Percentiles rank a stretch among this genome's conserved stretches.
These are phyloP conservation scores for Stegophylla sp. DNA, from an alignment of 2,888 invertebrate species.

Conservation along the genomic window DNA sequence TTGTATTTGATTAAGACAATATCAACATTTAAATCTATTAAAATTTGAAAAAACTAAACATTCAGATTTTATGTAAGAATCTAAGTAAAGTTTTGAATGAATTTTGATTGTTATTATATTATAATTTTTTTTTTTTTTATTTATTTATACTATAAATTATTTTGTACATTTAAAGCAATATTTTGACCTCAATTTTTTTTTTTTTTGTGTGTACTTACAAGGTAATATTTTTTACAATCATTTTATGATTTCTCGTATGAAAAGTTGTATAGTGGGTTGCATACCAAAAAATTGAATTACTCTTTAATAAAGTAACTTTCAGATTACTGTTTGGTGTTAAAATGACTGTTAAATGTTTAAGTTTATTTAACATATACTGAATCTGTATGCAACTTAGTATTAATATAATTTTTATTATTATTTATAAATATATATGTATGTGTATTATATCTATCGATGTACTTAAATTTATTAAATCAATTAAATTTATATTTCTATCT, in stretches of 20 bases:
- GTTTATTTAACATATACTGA: not conserved
- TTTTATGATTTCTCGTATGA: not conserved
- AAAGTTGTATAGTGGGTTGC: too few species aligned
- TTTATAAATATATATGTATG: not conserved
- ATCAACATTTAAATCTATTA: conserved; percentile 25
- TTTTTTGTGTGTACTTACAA: conserved; percentile 13
- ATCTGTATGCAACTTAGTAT: conserved; percentile 10
- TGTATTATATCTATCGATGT: conserved; percentile 14
- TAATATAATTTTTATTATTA: conserved; percentile 15
- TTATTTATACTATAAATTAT: conserved; percentile 32
- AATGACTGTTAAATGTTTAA: too few species aligned
- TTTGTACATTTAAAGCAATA: not conserved
- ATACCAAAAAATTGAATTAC: too few species aligned
- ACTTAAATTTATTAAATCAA: conserved; percentile 13
- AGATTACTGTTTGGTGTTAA: too few species aligned
- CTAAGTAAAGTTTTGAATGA: not conserved
- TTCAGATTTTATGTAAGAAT: not conserved
- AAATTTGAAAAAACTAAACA: conserved; percentile 19
- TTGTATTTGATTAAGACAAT: conserved; percentile 24
- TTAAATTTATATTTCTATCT: conserved; percentile 34
- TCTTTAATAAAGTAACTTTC: too few species aligned
- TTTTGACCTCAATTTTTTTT: conserved; percentile 38
- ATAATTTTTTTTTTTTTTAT: conserved; percentile 8
- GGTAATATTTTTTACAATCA: conserved; percentile 1
- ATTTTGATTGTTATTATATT: conserved; percentile 15